These are phyloP conservation scores for Frieseomelitta varia DNA, from an alignment of 1,140 invertebrate species.

Conservation along the genomic window DNA sequence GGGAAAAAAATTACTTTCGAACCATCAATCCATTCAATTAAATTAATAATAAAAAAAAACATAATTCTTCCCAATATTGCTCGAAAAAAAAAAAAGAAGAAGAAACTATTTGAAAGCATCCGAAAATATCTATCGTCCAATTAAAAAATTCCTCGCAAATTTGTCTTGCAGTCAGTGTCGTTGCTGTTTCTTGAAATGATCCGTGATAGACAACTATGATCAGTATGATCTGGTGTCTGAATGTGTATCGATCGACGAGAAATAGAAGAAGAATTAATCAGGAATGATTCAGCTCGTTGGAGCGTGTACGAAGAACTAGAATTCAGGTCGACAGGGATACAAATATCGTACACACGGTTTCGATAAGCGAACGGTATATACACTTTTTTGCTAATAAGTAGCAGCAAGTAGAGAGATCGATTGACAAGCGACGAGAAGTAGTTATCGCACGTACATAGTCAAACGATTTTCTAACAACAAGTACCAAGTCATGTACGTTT, in stretches of 20 bases:
- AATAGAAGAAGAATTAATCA: slow-evolving; percentile 19
- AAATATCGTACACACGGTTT: not conserved
- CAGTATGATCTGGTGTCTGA: not conserved
- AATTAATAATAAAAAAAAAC: not conserved
- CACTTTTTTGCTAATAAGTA: not conserved
- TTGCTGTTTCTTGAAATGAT: not conserved
- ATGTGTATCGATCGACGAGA: not conserved
- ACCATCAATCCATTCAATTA: not conserved
- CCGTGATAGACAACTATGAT: not conserved
- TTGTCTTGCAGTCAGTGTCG: not conserved
- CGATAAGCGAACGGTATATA: not conserved
- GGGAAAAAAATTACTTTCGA: not conserved
- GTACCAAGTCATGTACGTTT: not conserved
- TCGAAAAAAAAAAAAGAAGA: not conserved
- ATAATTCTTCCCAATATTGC: not conserved
- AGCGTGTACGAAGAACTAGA: slow-evolving; percentile 1
- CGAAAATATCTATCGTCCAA: not conserved
- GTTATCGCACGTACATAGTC: not conserved
- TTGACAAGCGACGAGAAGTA: slow-evolving; percentile 2
- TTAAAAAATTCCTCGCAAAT: not conserved
- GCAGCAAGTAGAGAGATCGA: not conserved
- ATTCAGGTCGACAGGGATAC: not conserved
- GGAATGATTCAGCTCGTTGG: slow-evolving; percentile 5
- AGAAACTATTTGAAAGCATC: not conserved
- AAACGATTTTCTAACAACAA: not conserved